Evolutionary conservation across 2,888 invertebrate genomes (phyloP), one percentile per base, ranked within the genome.

Genomic region (Cryptus armator): DNA sequence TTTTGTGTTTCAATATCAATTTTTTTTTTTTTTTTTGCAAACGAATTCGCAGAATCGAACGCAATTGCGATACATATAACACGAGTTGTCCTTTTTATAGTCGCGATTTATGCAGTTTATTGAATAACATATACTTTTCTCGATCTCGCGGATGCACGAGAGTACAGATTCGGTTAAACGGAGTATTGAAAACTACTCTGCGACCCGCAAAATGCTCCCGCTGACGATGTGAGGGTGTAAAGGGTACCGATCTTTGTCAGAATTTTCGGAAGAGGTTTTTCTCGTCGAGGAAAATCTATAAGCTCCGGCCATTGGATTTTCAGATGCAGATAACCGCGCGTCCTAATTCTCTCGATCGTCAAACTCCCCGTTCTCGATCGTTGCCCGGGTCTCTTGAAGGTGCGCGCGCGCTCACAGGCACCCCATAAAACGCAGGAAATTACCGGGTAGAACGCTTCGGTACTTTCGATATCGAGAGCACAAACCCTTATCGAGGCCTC

Each of bases 381-480:
- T 77, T 48, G 37, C 51, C 71, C 64, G 44, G 44, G 86, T 87
- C 87, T 88, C 87, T 89, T 88, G 90, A 90, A 19, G 14, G 29
- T 12, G 24, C 24, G 56, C 44, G 59, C 29, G 44, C 29, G 90
- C 44, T 44, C 46, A 12, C 74, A 29, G 86, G 80, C 90, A 67
- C 24, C 74, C 82, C 91, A 91, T 93, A 92, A 92, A 93, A 92
- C 90, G 89, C 92, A 91, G 92, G 92, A 93, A 93, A 93, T 93
- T 92, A 93, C 92, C 91, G 88, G 88, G 90, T 90, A 87, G 87
- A 88, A 88, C 89, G 90, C 89, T 89, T 87, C 88, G 87, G 81
- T 83, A 86, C 84, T 85, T 78, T 79, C 76, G 87, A 87, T 88
- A 88, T 86, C 87, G 86, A 76, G 56, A 81, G 66, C 51, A 79